phyloP scores from a whole-genome alignment of 2,797 vertebrate genomes.

The Pseudotriccus pelzelni region DNA sequence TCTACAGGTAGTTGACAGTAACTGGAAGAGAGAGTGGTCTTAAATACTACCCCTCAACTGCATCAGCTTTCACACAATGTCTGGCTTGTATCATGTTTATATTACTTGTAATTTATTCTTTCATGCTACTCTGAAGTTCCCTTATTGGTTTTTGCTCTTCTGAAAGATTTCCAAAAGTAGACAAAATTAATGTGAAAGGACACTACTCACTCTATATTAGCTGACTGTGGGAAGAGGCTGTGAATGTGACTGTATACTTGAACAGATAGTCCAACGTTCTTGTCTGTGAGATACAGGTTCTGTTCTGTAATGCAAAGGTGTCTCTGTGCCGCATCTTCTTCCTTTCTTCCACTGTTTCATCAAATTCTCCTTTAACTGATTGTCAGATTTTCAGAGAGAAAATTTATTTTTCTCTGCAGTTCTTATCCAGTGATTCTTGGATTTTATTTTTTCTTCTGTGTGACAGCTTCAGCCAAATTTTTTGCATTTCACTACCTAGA shows the following conservation, averaged over 20 bases:
- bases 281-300: not conserved
- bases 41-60: not conserved
- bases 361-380: not conserved
- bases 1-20: not conserved
- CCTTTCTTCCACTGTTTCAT: not conserved
- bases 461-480: not conserved
- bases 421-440: not conserved
- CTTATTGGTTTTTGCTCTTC: not conserved
- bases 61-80: not conserved
- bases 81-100: not conserved
- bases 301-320: not conserved
- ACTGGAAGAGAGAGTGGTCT: not conserved
- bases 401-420: not conserved
- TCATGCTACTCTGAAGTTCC: not conserved
- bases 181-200: not conserved
- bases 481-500: not conserved
- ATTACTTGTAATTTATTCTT: not conserved
- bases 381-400: not conserved
- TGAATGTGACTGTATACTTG: not conserved
- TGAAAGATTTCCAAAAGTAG: not conserved
- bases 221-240: not conserved
- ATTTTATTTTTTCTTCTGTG: not conserved
- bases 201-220: not conserved
- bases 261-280: not conserved
- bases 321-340: not conserved